A percentile compares a stretch with the other conserved stretches of the same genome.
These are phyloP conservation scores for Chauna torquata DNA, from an alignment of 2,113 vertebrate genomes.

Conservation along the genomic window DNA sequence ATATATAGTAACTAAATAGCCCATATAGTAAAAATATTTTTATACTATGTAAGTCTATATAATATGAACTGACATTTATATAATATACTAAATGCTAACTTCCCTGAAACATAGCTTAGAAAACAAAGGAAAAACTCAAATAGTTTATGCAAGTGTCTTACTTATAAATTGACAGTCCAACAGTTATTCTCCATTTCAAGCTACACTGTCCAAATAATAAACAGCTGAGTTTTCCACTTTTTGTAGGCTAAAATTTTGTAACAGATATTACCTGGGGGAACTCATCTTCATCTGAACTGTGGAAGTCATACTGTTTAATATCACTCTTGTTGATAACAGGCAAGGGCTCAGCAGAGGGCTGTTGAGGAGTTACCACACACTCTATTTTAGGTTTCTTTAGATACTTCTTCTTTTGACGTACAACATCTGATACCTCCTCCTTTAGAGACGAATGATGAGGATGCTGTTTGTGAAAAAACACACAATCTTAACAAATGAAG, in stretches of 20 bases:
- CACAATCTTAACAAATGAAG: not conserved
- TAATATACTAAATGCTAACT: not conserved
- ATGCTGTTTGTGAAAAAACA: conserved; percentile 72
- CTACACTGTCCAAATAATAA: not conserved
- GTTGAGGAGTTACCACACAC: conserved; percentile 77
- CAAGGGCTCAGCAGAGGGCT: conserved; percentile 78
- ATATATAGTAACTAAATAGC: not conserved
- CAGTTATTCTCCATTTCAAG: not conserved
- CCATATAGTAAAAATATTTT: not conserved
- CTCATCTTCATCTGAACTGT: conserved; percentile 94
- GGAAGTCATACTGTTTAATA: conserved; percentile 95
- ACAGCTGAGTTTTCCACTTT: fast-evolving
- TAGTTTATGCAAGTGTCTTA: not conserved
- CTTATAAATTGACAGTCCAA: no score
- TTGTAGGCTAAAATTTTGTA: not conserved
- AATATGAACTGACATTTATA: not conserved
- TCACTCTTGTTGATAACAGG: conserved; percentile 86
- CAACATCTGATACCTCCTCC: conserved; percentile 83
- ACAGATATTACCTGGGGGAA: conserved; percentile 82
- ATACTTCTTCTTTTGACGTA: conserved; percentile 89
- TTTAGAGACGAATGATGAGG: conserved; percentile 84
- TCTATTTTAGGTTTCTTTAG: conserved; percentile 85
- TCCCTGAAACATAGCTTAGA: not conserved
- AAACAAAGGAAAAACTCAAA: not conserved
- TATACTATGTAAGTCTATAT: not conserved